Evolutionary conservation across 2,113 vertebrate species (phyloP).

Genomic region (Gallinago jamesoni): DNA sequence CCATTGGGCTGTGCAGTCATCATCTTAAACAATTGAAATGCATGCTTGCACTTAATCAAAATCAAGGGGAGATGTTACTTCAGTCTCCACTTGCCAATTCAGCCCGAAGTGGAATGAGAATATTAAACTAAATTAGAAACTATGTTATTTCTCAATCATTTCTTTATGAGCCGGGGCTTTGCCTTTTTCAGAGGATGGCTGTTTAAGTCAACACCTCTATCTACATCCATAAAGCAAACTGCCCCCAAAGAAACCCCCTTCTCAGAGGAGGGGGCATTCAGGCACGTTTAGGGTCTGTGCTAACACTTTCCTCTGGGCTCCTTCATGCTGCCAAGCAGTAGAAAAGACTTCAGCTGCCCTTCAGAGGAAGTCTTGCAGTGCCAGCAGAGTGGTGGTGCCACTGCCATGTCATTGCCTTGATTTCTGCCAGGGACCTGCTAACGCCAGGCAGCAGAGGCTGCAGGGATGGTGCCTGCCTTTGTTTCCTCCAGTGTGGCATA

Average conservation of each 20-base stretch:
- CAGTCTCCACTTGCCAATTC: background rate
- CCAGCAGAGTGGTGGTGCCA: background rate
- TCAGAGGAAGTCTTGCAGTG: background rate
- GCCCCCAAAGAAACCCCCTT: background rate
- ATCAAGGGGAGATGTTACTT: background rate
- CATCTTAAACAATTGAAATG: slow-evolving; percentile 41
- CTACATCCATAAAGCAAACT: background rate
- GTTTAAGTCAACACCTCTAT: background rate
- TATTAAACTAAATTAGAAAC: slow-evolving; percentile 22
- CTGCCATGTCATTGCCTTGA: background rate
- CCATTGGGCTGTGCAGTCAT: background rate
- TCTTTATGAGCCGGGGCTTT: background rate
- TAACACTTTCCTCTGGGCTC: background rate
- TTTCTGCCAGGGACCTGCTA: background rate
- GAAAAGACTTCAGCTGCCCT: background rate
- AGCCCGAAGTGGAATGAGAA: background rate
- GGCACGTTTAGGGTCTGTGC: background rate
- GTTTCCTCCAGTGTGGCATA: background rate
- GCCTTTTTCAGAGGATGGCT: background rate
- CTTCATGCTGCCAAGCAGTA: background rate
- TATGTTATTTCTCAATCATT: background rate
- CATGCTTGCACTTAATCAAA: slow-evolving; percentile 30
- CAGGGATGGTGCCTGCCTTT: background rate
- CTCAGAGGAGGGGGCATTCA: background rate
- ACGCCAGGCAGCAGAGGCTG: background rate